Base-by-base conservation (phyloP, 2,797 vertebrate species). In the Gymnopithys bicolor region DNA sequence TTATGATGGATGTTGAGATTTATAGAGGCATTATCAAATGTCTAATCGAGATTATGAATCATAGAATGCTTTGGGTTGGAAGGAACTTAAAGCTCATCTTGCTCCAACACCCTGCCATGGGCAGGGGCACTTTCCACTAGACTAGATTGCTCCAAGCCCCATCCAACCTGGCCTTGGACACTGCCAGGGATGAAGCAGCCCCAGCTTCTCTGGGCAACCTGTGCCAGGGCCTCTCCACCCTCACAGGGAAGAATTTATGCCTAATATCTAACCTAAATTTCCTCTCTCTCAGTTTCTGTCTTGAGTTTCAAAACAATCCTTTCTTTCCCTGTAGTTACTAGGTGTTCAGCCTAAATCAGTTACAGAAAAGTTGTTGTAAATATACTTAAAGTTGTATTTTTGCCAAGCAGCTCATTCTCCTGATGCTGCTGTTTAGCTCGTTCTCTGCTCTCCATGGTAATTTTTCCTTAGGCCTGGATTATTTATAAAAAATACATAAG, bases 61-160 rank as follows among this genome's bases (percentile, higher is more conserved):
- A 8, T 17, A 23, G 15, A 32, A 9, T 71, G 33, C 3, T 46
- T 58, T 32, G 51, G 13, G 30, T 33, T 64, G 18, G 23, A 71
- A 59, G 15, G 37, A 30, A 66, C 18, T 66, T 52, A 53, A 78
- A 90, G 22, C 10, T 4, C 4, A 24, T 46, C 28, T 7, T 2
- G 6, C 52, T 39, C 7, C 13, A 37, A 16, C 13, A 5, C 35
- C 19, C 9, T 56, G 19, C 13, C 3, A 5, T 30, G 16, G 49
- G 27, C 43, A 69, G 19, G 11, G 17, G 37, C 49, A 56, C 43
- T 13, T 56, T 56, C 32, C 32, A 25, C 35, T 30, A 1, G 1
- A 1, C 19, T 49, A 76, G 13, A 35, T 0, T 49, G 13, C 22
- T 49, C 51, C 51, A 45, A 76, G 43, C 35, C 23, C 11, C 0